Base-by-base conservation (phyloP, 2,797 vertebrate genomes). In the Xiphophorus birchmanni region DNA sequence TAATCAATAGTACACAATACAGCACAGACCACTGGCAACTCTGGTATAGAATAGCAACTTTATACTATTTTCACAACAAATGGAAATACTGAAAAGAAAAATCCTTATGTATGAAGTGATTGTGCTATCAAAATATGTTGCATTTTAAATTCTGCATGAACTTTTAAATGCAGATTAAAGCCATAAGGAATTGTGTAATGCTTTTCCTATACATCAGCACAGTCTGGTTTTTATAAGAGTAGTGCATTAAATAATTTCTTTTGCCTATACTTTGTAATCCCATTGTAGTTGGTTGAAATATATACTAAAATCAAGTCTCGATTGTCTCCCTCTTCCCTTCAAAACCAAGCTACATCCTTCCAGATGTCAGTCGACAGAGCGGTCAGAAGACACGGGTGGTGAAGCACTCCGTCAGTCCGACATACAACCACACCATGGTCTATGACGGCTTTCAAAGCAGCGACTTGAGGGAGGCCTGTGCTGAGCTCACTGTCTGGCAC, bases 381-480 rank as follows among this genome's bases (percentile, higher is more conserved):
- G 95, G 97, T 50, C 98, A 99, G 88, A 97, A 96, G 88, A 99
- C 98, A 0, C 96, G 97, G 32, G 92, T 97, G 82, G 94, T 98
- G 26, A 97, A 96, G 78, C 94, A 90, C 78, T 96, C 95, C 79
- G 89, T 98, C 88, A 97, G 94, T 90, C 98, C 98, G 0, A 87
- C 96, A 44, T 99, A 97, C 88, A 99, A 99, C 94, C 98, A 99
- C 94, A 99, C 98, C 84, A 99, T 99, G 98, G 98, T 99, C 67
- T 99, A 99, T 0, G 98, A 99, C 0, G 98, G 98, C 86, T 98
- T 99, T 87, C 95, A 97, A 65, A 89, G 88, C 71, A 94, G 94
- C 12, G 98, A 99, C 94, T 88, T 99, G 90, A 91, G 78, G 0
- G 97, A 99, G 90, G 97, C 98, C 0, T 99, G 98, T 0, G 97